Conservation (phyloP, 1,140 invertebrate genomes). For the Caerostris extrusa region DNA sequence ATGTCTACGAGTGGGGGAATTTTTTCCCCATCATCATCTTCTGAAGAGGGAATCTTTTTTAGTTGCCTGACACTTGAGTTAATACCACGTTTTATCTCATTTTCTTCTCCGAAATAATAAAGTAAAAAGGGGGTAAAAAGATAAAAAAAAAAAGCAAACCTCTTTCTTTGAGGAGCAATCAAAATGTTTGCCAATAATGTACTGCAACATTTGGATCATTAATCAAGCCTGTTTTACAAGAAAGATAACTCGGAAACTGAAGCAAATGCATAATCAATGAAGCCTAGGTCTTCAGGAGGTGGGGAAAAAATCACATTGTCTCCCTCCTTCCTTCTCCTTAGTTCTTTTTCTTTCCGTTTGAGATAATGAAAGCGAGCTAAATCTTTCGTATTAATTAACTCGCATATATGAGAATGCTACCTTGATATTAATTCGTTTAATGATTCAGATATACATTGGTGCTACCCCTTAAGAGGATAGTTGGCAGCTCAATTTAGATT, state of each 20-base stretch:
- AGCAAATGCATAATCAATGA: constrained; percentile 77
- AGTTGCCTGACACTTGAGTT: constrained; percentile 76
- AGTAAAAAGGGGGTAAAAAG: constrained; percentile 54
- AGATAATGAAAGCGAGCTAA: constrained; percentile 77
- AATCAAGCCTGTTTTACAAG: constrained; percentile 77
- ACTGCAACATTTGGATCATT: constrained; percentile 77
- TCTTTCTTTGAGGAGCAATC: constrained; percentile 76
- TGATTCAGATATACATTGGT: constrained; percentile 62
- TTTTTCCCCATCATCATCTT: constrained; percentile 76
- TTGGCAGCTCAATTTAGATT: constrained; percentile 71
- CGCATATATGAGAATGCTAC: constrained; percentile 68
- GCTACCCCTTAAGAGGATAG: background rate
- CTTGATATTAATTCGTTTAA: constrained; percentile 76
- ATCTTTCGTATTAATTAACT: constrained; percentile 77
- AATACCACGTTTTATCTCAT: constrained; percentile 77
- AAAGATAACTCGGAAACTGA: constrained; percentile 77
- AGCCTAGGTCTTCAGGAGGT: constrained; percentile 52
- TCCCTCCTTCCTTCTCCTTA: constrained; percentile 31
- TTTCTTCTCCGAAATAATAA: constrained; percentile 77
- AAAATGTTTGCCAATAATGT: constrained; percentile 78
- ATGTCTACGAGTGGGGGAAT: constrained; percentile 76
- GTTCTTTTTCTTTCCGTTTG: constrained; percentile 55
- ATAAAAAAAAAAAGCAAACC: constrained; percentile 53
- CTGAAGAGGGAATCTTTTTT: constrained; percentile 76
- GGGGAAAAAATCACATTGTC: constrained; percentile 68